These are phyloP conservation scores for Corydoras sp. DNA, from an alignment of 2,113 vertebrate species.

Conservation along the genomic window DNA sequence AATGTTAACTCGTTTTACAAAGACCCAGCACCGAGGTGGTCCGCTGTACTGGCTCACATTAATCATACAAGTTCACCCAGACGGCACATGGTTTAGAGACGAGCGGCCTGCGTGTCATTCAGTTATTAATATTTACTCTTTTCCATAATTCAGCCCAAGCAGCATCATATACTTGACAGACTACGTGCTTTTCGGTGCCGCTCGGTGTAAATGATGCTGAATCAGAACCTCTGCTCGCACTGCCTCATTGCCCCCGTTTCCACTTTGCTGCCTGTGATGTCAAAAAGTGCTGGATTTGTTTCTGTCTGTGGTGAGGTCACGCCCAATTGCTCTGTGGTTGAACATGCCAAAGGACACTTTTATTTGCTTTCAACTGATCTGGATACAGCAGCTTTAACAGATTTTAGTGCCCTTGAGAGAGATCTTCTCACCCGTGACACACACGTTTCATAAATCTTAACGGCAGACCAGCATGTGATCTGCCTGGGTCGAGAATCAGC, in stretches of 20 bases:
- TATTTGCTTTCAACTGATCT: slow-evolving; percentile 42
- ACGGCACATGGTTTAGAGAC: too few species aligned
- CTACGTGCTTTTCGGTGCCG: slow-evolving; percentile 5
- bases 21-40: too few species aligned
- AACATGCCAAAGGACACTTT: slow-evolving; percentile 40
- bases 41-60: too few species aligned
- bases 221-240: slow-evolving; percentile 16
- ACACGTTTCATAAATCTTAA: slow-evolving; percentile 42
- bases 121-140: too few species aligned
- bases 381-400: slow-evolving; percentile 39
- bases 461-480: slow-evolving; percentile 30
- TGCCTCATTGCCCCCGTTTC: slow-evolving; percentile 36
- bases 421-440: slow-evolving; percentile 37
- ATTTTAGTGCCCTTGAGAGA: slow-evolving; percentile 26
- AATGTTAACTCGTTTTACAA: slow-evolving; percentile 60
- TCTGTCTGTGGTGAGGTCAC: slow-evolving; percentile 31
- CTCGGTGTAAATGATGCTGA: slow-evolving; percentile 29
- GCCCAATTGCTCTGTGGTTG: slow-evolving; percentile 35
- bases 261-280: slow-evolving; percentile 24
- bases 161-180: too few species aligned
- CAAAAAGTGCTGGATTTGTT: slow-evolving; percentile 30
- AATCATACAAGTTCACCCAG: too few species aligned
- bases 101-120: too few species aligned
- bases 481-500: slow-evolving; percentile 27
- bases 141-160: too few species aligned